Conservation (phyloP, 2,113 vertebrate genomes). For the Excalfactoria chinensis region DNA sequence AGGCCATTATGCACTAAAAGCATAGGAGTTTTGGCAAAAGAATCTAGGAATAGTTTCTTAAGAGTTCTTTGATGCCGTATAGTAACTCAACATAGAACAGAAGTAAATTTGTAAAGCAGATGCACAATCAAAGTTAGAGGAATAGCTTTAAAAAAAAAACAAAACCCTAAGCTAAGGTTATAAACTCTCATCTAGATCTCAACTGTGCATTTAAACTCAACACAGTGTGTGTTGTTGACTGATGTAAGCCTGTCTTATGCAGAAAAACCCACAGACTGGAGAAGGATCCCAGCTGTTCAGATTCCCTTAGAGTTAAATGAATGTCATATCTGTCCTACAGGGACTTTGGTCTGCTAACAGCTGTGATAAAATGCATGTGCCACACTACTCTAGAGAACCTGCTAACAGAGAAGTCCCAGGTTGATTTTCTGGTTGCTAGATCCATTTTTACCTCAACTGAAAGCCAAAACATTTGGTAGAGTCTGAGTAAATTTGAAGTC, state of each 20-base stretch:
- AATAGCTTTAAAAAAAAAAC: too few species aligned
- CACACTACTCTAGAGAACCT: background rate
- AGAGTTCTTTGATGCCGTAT: background rate
- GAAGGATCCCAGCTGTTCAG: background rate
- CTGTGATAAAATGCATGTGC: accelerated
- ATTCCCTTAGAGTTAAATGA: background rate
- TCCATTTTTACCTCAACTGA: accelerated
- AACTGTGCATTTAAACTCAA: background rate
- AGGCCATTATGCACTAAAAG: background rate
- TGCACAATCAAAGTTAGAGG: background rate
- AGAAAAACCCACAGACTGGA: background rate
- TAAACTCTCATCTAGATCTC: background rate
- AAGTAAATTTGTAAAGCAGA: background rate
- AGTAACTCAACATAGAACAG: background rate
- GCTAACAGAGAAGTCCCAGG: background rate
- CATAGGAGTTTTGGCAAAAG: background rate
- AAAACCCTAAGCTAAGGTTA: background rate
- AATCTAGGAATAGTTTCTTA: background rate
- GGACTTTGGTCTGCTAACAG: accelerated
- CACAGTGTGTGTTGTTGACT: background rate
- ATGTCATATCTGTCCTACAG: background rate
- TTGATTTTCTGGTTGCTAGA: background rate
- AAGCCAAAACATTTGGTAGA: background rate
- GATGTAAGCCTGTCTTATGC: background rate
- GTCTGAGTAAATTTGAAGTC: background rate